Evolutionary conservation across 2,888 invertebrate species (phyloP), one percentile per base, ranked within the genome.

Genomic region (Drosophila recens): DNA sequence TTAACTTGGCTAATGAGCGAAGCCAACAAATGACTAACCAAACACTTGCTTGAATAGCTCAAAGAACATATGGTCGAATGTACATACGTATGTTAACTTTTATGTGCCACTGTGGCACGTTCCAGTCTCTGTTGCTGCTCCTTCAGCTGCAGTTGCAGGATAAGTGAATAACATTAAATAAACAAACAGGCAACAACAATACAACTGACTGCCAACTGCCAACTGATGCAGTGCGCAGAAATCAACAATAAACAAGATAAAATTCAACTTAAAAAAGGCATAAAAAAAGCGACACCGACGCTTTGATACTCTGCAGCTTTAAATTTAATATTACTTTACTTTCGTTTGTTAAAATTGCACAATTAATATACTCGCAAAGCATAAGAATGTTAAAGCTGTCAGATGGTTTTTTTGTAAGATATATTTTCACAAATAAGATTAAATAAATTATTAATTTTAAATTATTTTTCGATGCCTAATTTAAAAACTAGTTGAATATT

Each of bases 1-100:
- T 81, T 82, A 85, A 79, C 45, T 71, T 64, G 72, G 51, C 67
- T 87, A 87, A 87, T 87, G 69, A 87, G 80, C 75, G 68, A n/a
- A 38, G 20, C 34, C 15, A 45, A 23, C 13, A n/a, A 52, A 23
- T 51, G 38, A 38, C 4, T 17, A 34, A 11, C 43, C 4, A 34
- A 61, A 17, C 36, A 57, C 43, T 34, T 43, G 54, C 33, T 33
- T 13, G 20, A 33, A 33, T 13, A 42, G 17, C 54, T 34, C 9
- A 43, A 34, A n/a, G 33, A 20, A 34, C 20, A 4, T 51, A 49
- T 69, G 51, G 11, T 1, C 20, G 6, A n/a, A 23, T 23, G 23
- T 23, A 33, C 6, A 27, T 9, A 27, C 20, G 17, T 13, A 4
- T 15, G 10, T 8, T 30, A 3, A 23, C n/a, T 23, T 34, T 15